Evolutionary conservation across 2,113 vertebrate genomes (phyloP).

Genomic region (Catagonus wagneri): DNA sequence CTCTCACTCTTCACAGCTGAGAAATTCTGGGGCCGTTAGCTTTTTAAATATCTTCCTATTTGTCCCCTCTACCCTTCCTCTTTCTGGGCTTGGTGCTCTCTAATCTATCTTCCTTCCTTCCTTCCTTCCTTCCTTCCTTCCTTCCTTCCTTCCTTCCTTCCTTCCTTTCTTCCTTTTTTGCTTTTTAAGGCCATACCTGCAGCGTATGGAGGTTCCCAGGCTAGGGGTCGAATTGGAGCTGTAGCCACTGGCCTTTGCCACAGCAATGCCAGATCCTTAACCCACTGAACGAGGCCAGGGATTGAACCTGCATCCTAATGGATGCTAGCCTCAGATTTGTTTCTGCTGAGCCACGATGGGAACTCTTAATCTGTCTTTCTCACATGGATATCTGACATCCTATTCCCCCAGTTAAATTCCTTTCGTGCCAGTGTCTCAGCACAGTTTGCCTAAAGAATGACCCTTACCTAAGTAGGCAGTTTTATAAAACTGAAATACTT

Average conservation of each 20-base stretch:
- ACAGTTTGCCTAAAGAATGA: neutral
- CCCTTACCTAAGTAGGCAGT: neutral
- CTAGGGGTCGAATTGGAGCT: too few relatives aligned
- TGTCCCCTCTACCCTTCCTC: neutral
- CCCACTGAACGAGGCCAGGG: too few relatives aligned
- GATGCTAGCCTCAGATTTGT: too few relatives aligned
- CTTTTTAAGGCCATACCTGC: too few relatives aligned
- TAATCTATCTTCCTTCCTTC: neutral
- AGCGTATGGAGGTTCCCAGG: too few relatives aligned
- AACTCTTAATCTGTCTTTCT: neutral
- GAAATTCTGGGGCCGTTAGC: neutral
- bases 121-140: too few relatives aligned
- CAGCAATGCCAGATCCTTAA: too few relatives aligned
- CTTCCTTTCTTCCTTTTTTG: too few relatives aligned
- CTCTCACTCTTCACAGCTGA: neutral
- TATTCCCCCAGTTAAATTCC: neutral
- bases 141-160: too few relatives aligned
- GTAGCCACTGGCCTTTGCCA: too few relatives aligned
- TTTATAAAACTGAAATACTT: neutral
- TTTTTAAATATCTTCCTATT: neutral
- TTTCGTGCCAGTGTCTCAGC: neutral
- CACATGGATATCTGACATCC: neutral
- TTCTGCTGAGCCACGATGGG: too few relatives aligned
- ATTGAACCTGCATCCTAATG: too few relatives aligned
- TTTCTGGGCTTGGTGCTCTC: neutral